A percentile compares a stretch with the other conserved stretches of the same genome.
phyloP scores from a whole-genome alignment of 2,888 invertebrate genomes.

The Oxyteleia sp. region DNA sequence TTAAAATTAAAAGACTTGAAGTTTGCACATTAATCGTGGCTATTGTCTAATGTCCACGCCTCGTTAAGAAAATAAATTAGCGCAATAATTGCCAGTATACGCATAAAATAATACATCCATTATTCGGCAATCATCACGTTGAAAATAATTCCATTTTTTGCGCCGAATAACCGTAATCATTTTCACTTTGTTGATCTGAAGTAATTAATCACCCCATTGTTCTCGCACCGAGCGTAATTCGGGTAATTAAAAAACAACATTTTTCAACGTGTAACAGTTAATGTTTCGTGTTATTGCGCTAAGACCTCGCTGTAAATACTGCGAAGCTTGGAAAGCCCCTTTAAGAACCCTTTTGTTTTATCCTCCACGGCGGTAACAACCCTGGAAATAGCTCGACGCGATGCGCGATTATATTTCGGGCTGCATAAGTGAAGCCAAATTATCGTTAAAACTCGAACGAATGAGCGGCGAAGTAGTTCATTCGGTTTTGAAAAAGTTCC shows the following conservation, averaged over 20 bases:
- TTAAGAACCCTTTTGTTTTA: conserved; percentile 56
- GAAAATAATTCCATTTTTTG: too few species aligned
- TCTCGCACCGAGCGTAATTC: conserved; percentile 16
- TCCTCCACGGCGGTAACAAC: conserved; percentile 15
- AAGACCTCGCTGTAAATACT: conserved; percentile 49
- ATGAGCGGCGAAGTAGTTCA: conserved; percentile 35
- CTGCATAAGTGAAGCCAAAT: conserved; percentile 47
- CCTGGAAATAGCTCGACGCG: background rate
- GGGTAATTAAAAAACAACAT: conserved; percentile 60
- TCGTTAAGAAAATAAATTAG: too few species aligned
- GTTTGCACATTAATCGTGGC: too few species aligned
- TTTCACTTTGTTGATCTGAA: conserved; percentile 31
- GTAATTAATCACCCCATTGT: conserved; percentile 57
- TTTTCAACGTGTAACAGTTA: conserved; percentile 39
- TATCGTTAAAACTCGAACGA: conserved; percentile 50
- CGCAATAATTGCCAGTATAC: too few species aligned
- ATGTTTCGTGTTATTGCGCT: conserved; percentile 45
- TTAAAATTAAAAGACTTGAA: too few species aligned
- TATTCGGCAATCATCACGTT: too few species aligned
- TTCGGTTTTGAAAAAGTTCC: conserved; percentile 29
- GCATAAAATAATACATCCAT: too few species aligned
- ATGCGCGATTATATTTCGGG: conserved; percentile 40
- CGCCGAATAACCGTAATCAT: conserved; percentile 32
- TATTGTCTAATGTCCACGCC: too few species aligned
- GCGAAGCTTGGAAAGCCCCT: conserved; percentile 43